Evolutionary conservation across 2,888 invertebrate genomes (phyloP), one percentile per base, ranked within the genome.

Genomic region (Heliconius aoede): DNA sequence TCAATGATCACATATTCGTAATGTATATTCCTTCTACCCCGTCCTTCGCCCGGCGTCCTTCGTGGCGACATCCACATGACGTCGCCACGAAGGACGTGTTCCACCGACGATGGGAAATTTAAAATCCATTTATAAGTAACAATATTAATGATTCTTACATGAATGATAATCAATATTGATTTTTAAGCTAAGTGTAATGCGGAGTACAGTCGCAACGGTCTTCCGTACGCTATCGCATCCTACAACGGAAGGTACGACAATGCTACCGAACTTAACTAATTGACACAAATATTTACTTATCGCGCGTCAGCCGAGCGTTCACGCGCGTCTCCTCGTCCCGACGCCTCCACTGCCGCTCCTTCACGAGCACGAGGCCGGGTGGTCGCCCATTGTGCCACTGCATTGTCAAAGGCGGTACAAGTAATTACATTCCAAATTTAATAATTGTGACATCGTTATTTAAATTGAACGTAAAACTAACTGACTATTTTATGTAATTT

Each of bases 271-370:
- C 61, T 77, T 68, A 68, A 61, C 83, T 88, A 87, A 87, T 86
- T 84, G 84, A 81, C 78, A 83, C 84, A 86, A 89, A 89, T 87
- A 88, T 87, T 87, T 85, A 83, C 85, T 83, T 82, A 80, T 80
- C 79, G 69, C 60, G 58, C 77, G 73, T 74, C 76, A 80, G 81
- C 73, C 61, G 74, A 74, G 76, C 83, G 80, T 80, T 83, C 81
- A 81, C 75, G 76, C 84, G 75, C 82, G 76, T 84, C 76, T 83
- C 83, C 80, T 55, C 46, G 24, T 62, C 32, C 21, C 1, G 5
- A 9, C 40, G 46, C 69, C 51, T 55, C 30, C 55, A 15, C 30
- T 32, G n/a, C n/a, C n/a, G n/a, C n/a, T n/a, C n/a, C n/a, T n/a
- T n/a, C n/a, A n/a, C n/a, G n/a, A n/a, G n/a, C 36, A 9, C 9